Evolutionary conservation across 2,888 invertebrate species (phyloP).

Genomic region (Cistogaster globosa): DNA sequence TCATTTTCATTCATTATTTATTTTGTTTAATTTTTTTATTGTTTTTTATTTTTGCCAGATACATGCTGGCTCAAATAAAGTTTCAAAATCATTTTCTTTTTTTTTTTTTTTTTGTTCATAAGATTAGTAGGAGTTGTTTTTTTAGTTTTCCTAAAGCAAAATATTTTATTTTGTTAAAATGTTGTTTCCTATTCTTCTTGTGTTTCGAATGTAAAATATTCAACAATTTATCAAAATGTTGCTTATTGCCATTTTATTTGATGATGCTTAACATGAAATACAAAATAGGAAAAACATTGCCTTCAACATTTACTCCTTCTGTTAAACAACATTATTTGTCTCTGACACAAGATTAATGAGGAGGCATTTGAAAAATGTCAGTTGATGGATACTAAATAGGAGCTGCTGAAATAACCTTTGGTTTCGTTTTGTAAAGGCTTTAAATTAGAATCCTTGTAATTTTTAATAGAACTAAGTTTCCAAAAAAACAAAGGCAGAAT

Average conservation of each 20-base stretch:
- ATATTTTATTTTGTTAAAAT: slow-evolving; percentile 22
- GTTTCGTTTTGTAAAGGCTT: background rate
- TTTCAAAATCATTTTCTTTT: slow-evolving; percentile 32
- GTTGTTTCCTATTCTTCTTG: slow-evolving; percentile 2
- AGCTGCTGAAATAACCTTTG: background rate
- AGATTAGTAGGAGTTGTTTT: slow-evolving; percentile 25
- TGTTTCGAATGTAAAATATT: slow-evolving; percentile 31
- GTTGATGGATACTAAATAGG: background rate
- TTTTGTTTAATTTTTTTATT: too few species aligned
- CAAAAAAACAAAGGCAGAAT: too few species aligned
- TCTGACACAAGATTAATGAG: slow-evolving; percentile 75
- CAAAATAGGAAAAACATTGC: background rate
- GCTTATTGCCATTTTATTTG: slow-evolving; percentile 58
- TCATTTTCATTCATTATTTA: background rate
- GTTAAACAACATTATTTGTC: slow-evolving; percentile 69
- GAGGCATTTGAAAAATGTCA: slow-evolving; percentile 66
- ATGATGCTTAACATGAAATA: slow-evolving; percentile 12
- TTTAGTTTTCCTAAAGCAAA: background rate
- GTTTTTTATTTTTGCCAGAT: background rate
- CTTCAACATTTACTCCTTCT: slow-evolving; percentile 3
- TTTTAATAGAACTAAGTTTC: too few species aligned
- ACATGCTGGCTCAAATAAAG: background rate
- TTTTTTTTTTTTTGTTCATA: slow-evolving; percentile 15
- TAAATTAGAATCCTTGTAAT: background rate
- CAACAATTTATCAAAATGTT: slow-evolving; percentile 66